Conservation (phyloP, 1,140 invertebrate genomes). For the Oppia nitens region DNA sequence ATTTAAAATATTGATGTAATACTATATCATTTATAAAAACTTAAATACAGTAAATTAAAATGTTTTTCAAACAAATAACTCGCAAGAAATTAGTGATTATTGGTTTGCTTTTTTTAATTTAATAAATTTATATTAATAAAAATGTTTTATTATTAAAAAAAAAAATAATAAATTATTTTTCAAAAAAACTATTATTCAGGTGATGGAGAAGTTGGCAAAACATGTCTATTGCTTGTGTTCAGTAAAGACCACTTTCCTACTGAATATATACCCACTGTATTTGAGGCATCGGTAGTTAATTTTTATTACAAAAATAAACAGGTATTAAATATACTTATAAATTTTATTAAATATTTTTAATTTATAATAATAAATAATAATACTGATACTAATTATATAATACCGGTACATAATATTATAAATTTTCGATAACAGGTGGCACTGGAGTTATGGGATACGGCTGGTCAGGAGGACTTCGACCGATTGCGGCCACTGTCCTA, state of each 20-base stretch:
- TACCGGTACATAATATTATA: background rate
- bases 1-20: too few species aligned
- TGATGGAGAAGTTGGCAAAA: slow-evolving; percentile 41
- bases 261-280: slow-evolving; percentile 95
- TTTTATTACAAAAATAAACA: slow-evolving; percentile 93
- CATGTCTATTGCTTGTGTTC: slow-evolving; percentile 25
- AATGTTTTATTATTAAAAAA: too few species aligned
- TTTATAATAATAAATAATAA: too few species aligned
- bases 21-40: too few species aligned
- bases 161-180: too few species aligned
- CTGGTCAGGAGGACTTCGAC: slow-evolving; percentile 92
- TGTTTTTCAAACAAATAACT: background rate
- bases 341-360: too few species aligned
- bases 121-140: background rate
- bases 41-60: too few species aligned
- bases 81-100: background rate
- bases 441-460: slow-evolving; percentile 76
- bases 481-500: slow-evolving; percentile 90
- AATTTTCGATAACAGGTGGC: slow-evolving; percentile 43
- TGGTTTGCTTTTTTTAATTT: background rate
- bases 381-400: too few species aligned
- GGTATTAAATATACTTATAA: slow-evolving; percentile 37
- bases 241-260: slow-evolving; percentile 64
- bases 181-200: too few species aligned
- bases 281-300: slow-evolving; percentile 96